Evolutionary conservation across 2,888 invertebrate species (phyloP).

Genomic region (Erannis defoliaria): DNA sequence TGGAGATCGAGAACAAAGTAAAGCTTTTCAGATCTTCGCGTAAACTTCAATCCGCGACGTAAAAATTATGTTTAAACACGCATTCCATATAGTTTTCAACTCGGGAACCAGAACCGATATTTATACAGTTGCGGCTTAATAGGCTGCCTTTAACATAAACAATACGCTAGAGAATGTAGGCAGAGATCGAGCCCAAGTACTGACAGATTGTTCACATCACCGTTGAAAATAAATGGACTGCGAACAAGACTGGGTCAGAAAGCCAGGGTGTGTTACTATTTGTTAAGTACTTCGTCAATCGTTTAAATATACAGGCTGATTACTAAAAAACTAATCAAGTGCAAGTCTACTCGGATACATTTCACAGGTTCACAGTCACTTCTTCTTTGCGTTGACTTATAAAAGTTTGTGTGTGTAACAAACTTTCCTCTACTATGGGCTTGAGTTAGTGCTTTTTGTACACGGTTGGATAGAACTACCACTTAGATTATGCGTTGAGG

Average conservation of each 20-base stretch:
- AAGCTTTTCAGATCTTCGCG: constrained; percentile 2
- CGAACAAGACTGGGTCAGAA: constrained; percentile 4
- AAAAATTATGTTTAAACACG: constrained; percentile 8
- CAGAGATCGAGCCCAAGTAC: constrained; percentile 10
- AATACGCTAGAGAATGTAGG: not conserved
- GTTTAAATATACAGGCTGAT: not conserved
- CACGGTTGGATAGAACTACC: too few relatives aligned
- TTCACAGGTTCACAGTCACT: too few relatives aligned
- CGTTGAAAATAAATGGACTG: not conserved
- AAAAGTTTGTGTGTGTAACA: too few relatives aligned
- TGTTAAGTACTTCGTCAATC: not conserved
- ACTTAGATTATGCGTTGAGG: too few relatives aligned
- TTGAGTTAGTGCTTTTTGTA: too few relatives aligned
- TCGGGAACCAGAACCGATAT: not conserved
- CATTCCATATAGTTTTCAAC: constrained; percentile 5
- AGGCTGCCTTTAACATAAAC: constrained; percentile 6
- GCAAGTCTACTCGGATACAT: too few relatives aligned
- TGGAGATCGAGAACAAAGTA: not conserved
- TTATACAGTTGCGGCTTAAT: constrained; percentile 10
- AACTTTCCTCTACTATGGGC: too few relatives aligned
- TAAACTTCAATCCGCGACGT: not conserved
- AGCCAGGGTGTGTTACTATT: constrained; percentile 2
- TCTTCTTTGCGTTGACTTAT: too few relatives aligned
- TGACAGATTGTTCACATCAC: constrained; percentile 5
- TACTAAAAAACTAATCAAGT: too few relatives aligned